phyloP scores from a whole-genome alignment of 2,888 invertebrate species.

The Sphecodes monilicornis region DNA sequence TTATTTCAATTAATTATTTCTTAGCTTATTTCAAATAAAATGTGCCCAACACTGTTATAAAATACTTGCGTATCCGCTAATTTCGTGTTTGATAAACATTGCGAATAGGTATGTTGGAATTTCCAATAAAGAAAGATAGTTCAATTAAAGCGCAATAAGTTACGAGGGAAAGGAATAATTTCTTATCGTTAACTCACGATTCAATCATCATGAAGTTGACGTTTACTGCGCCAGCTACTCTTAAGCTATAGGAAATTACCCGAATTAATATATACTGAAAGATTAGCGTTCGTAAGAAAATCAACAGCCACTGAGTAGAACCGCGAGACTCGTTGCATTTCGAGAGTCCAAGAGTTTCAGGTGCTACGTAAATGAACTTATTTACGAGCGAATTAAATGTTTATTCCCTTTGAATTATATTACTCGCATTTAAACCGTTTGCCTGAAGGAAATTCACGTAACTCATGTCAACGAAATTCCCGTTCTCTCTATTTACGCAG shows the following conservation, averaged over 20 bases:
- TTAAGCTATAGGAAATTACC: constrained; percentile 18
- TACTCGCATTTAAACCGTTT: constrained; percentile 19
- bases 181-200: not conserved
- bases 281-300: constrained; percentile 30
- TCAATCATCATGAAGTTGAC: not conserved
- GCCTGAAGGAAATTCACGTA: constrained; percentile 7
- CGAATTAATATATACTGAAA: constrained; percentile 25
- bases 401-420: constrained; percentile 30
- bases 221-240: not conserved
- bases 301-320: constrained; percentile 29
- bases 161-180: not conserved
- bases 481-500: not conserved
- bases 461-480: constrained; percentile 3
- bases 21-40: too few relatives aligned
- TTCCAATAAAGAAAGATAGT: not conserved
- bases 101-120: not conserved
- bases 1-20: too few relatives aligned
- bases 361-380: constrained; percentile 30
- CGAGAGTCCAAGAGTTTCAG: constrained; percentile 18
- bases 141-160: not conserved
- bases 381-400: constrained; percentile 34
- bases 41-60: too few relatives aligned
- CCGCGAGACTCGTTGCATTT: constrained; percentile 30
- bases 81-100: not conserved
- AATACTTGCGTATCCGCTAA: not conserved